A percentile compares a stretch with the other conserved stretches of the same genome.
Evolutionary conservation across 2,797 vertebrate genomes (phyloP).

Genomic region (Chloroceryle inda): DNA sequence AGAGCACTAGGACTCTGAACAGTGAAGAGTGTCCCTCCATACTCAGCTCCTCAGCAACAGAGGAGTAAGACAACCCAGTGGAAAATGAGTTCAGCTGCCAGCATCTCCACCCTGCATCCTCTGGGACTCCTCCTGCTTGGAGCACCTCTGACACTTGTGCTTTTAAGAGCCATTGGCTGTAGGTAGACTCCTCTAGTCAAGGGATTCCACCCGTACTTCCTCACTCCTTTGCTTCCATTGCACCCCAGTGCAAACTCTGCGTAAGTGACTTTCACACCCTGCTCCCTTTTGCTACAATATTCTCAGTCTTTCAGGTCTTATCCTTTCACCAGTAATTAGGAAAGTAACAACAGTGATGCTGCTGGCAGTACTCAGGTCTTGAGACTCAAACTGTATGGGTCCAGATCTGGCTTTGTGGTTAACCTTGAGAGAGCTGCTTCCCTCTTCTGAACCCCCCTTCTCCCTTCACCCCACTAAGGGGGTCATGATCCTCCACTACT

Average conservation of each 20-base stretch:
- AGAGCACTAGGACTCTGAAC: neutral
- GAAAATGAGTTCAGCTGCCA: neutral
- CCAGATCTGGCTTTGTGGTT: neutral
- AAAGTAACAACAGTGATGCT: neutral
- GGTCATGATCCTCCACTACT: neutral
- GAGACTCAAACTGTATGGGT: neutral
- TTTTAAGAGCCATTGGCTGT: neutral
- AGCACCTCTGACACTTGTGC: neutral
- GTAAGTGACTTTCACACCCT: neutral
- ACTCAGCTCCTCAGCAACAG: neutral
- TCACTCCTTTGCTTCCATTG: neutral
- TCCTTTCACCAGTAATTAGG: neutral
- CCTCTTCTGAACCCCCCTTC: neutral
- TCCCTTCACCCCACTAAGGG: neutral
- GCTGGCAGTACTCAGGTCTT: neutral
- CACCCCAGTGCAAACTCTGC: neutral
- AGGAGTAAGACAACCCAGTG: neutral
- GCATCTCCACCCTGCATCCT: neutral
- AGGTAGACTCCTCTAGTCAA: neutral
- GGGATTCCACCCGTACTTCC: neutral
- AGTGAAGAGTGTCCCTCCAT: neutral
- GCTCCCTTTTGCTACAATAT: neutral
- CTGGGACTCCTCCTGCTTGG: neutral
- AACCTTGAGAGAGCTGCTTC: neutral
- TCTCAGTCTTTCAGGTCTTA: neutral